Evolutionary conservation across 23 tunicate genomes (phyloP).

Genomic region (Ascidia mentula): DNA sequence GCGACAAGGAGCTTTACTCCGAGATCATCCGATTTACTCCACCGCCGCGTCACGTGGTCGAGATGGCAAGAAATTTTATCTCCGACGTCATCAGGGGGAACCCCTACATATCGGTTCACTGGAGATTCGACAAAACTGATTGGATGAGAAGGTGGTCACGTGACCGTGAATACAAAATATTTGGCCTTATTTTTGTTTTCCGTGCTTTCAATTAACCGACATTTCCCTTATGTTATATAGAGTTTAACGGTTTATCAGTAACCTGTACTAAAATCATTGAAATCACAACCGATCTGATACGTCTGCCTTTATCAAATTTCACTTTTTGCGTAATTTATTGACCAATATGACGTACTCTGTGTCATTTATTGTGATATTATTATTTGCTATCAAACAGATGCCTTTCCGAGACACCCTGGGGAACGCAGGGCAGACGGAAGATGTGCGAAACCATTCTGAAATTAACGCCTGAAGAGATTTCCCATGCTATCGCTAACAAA

Average conservation of each 20-base stretch:
- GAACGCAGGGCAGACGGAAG: neutral
- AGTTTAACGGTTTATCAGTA: no score
- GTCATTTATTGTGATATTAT: no score
- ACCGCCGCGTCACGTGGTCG: slow-evolving; percentile 22
- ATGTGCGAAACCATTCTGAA: neutral
- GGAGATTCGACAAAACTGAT: slow-evolving; percentile 47
- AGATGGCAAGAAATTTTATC: slow-evolving; percentile 32
- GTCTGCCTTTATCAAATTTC: no score
- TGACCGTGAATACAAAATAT: neutral
- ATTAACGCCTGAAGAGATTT: neutral
- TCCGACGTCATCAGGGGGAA: slow-evolving; percentile 9
- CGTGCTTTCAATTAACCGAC: no score
- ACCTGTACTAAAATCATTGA: no score
- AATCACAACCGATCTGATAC: no score
- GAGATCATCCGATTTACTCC: slow-evolving; percentile 48
- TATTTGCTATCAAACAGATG: neutral
- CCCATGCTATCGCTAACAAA: neutral
- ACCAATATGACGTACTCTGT: no score
- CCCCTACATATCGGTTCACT: slow-evolving; percentile 33
- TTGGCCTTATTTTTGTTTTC: no score
- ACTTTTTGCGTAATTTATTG: no score
- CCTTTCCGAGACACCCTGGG: neutral
- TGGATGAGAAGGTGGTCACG: slow-evolving; percentile 55
- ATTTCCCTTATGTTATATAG: no score
- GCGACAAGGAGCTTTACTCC: slow-evolving; percentile 21